Conservation (phyloP, 2,797 vertebrate genomes). For the Artibeus lituratus region DNA sequence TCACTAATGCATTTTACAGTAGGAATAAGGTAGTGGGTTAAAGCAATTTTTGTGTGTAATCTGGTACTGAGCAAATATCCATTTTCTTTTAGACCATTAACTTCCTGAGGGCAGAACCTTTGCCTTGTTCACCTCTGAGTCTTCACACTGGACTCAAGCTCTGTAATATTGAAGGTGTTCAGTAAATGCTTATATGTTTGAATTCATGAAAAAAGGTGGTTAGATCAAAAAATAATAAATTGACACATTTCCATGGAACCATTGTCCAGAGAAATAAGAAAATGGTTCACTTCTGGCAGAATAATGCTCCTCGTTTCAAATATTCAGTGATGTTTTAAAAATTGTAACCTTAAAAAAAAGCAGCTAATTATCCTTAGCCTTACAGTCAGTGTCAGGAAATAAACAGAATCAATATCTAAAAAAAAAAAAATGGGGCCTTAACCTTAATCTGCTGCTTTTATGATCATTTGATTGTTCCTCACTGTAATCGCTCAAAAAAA, state of each 20-base stretch:
- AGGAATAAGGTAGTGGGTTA: not conserved
- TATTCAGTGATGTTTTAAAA: constrained; percentile 25
- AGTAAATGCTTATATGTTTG: not conserved
- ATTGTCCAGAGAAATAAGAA: not conserved
- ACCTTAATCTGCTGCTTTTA: not conserved
- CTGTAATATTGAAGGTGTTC: not conserved
- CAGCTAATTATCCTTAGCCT: no score
- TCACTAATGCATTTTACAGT: not conserved
- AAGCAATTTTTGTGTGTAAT: not conserved
- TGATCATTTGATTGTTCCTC: constrained; percentile 35
- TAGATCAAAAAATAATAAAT: not conserved
- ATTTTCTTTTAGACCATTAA: not conserved
- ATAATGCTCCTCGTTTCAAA: not conserved
- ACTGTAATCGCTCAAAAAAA: not conserved
- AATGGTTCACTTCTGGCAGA: constrained; percentile 7
- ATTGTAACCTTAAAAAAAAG: no score
- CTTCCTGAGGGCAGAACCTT: not conserved
- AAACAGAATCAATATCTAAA: no score
- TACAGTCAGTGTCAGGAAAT: no score
- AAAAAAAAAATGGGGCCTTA: no score
- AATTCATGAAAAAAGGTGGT: not conserved
- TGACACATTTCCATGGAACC: not conserved
- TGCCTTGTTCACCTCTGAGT: not conserved
- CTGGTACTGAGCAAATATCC: not conserved
- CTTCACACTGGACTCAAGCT: not conserved